A percentile compares a stretch with the other conserved stretches of the same genome.
Conservation (phyloP, 1,140 invertebrate genomes). For the fruit fly (Drosophila melanogaster) region Release_6_plus_ISO1_MT NT_033779.5:17795501-17796000, state of each 20-base stretch:
- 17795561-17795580: conserved; percentile 1
- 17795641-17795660: conserved; percentile 58
- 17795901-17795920: conserved; percentile 59
- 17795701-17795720: neutral
- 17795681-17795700: conserved; percentile 30
- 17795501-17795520: conserved; percentile 78
- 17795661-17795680: conserved; percentile 72
- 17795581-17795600: conserved; percentile 17
- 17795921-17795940: conserved; percentile 47
- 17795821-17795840: conserved; percentile 24
- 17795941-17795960: conserved; percentile 40
- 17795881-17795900: conserved; percentile 38
- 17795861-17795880: neutral
- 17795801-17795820: conserved; percentile 84
- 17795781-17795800: conserved; percentile 79
- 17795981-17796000: conserved; percentile 3
- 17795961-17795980: conserved; percentile 10
- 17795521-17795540: conserved; percentile 58
- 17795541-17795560: conserved; percentile 76
- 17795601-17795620: conserved; percentile 64
- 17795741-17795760: conserved; percentile 53
- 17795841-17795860: conserved; percentile 4
- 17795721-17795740: conserved; percentile 50
- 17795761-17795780: conserved; percentile 61
- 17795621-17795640: conserved; percentile 50